A percentile compares a stretch with the other conserved stretches of the same genome.
Evolutionary conservation across 2,888 invertebrate genomes (phyloP).

Genomic region (Beris morrisii): DNA sequence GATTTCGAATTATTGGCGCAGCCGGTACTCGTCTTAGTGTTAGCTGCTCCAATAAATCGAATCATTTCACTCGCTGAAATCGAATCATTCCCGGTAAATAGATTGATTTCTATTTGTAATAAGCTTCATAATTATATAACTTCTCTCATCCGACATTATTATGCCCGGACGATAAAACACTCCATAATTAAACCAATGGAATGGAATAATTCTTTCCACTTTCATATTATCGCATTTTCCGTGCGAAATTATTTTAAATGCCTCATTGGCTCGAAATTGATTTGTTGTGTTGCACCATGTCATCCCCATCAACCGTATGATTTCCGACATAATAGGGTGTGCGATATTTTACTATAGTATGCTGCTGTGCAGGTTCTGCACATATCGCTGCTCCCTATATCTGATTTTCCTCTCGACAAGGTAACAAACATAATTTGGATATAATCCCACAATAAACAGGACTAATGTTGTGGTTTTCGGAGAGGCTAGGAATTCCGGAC

Average conservation of each 20-base stretch:
- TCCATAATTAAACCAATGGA: not conserved
- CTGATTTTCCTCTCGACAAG: too few relatives aligned
- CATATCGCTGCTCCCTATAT: too few relatives aligned
- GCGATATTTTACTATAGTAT: not conserved
- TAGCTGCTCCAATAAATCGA: too few relatives aligned
- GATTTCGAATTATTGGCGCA: too few relatives aligned
- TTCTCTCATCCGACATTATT: too few relatives aligned
- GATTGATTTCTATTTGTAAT: too few relatives aligned
- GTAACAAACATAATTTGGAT: conserved; percentile 5
- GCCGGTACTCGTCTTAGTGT: too few relatives aligned
- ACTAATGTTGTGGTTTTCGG: conserved; percentile 26
- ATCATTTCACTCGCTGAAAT: too few relatives aligned
- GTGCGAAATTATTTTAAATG: conserved; percentile 30
- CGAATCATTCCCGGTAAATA: too few relatives aligned
- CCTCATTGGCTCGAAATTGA: conserved; percentile 26
- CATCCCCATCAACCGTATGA: conserved; percentile 1
- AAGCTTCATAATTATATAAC: too few relatives aligned
- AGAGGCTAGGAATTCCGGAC: not conserved
- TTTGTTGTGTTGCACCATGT: conserved; percentile 19
- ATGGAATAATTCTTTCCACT: conserved; percentile 21
- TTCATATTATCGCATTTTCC: conserved; percentile 24
- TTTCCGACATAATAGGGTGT: conserved; percentile 15
- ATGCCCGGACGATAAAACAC: too few relatives aligned
- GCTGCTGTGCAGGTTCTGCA: too few relatives aligned
- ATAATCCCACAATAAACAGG: conserved; percentile 26